Percentiles rank a stretch among this genome's conserved stretches.
phyloP scores from a whole-genome alignment of 2,888 invertebrate genomes.

The Cecidostiba fungosa region DNA sequence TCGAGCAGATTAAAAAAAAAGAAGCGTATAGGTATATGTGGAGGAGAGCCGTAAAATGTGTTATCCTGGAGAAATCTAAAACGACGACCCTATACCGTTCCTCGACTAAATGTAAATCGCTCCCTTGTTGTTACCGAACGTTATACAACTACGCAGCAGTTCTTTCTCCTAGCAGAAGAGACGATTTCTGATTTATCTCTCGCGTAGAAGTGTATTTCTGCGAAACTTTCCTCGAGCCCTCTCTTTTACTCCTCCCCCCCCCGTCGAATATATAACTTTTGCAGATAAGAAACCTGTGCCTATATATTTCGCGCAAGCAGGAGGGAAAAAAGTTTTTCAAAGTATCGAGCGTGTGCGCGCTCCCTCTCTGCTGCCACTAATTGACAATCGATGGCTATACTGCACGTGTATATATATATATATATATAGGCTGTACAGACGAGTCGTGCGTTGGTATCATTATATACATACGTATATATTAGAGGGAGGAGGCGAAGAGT shows the following conservation, averaged over 20 bases:
- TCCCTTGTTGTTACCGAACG: not conserved
- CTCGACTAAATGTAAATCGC: not conserved
- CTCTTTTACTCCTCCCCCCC: too few relatives aligned
- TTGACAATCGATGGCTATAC: constrained; percentile 54
- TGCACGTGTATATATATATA: not conserved
- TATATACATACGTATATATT: too few relatives aligned
- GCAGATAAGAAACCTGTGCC: not conserved
- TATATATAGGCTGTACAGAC: not conserved
- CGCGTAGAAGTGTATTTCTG: not conserved
- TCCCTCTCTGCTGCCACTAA: constrained; percentile 13
- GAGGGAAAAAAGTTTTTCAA: constrained; percentile 31
- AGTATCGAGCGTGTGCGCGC: not conserved
- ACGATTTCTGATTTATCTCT: not conserved
- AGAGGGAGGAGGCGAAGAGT: not conserved
- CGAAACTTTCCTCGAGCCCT: not conserved
- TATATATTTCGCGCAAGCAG: not conserved
- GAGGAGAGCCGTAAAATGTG: not conserved
- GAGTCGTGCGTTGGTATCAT: not conserved
- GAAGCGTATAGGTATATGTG: not conserved
- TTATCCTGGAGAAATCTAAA: not conserved
- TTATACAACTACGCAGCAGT: not conserved
- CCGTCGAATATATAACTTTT: not conserved
- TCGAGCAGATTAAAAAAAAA: not conserved
- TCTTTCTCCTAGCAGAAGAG: not conserved
- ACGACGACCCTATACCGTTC: not conserved